Evolutionary conservation across 1,140 invertebrate species (phyloP).

Genomic region (Bombyx mori): DNA sequence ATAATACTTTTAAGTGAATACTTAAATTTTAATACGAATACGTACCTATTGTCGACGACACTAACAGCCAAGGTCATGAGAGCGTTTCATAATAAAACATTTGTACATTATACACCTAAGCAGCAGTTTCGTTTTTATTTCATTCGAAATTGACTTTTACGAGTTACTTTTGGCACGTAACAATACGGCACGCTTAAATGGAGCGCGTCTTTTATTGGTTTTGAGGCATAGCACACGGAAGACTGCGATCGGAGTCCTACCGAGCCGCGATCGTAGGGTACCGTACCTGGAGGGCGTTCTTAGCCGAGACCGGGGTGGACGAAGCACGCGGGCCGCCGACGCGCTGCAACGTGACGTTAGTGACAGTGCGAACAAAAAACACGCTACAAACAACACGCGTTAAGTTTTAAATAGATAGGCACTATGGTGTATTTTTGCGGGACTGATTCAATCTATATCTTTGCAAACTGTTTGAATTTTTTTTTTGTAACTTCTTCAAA

Average conservation of each 20-base stretch:
- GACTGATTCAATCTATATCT: too few species aligned
- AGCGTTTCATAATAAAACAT: too few species aligned
- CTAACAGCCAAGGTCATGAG: too few species aligned
- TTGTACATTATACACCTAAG: too few species aligned
- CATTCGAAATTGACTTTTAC: too few species aligned
- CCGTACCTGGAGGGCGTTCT: conserved; percentile 71
- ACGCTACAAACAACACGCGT: conserved; percentile 65
- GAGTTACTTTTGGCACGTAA: too few species aligned
- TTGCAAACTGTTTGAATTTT: too few species aligned
- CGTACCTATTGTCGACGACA: too few species aligned
- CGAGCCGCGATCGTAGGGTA: conserved; percentile 61
- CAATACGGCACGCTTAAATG: neutral
- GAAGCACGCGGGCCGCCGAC: conserved; percentile 61
- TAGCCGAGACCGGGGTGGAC: conserved; percentile 68
- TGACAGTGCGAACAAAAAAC: conserved; percentile 57
- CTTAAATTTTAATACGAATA: too few species aligned
- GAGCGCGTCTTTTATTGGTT: conserved; percentile 7
- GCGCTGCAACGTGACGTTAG: conserved; percentile 62
- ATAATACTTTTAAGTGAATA: too few species aligned
- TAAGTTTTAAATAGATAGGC: conserved; percentile 46
- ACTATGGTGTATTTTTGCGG: conserved; percentile 7
- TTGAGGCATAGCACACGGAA: conserved; percentile 35
- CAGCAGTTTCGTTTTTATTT: too few species aligned
- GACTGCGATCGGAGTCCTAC: conserved; percentile 23
- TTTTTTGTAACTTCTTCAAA: too few species aligned